A percentile compares a stretch with the other conserved stretches of the same genome.
Evolutionary conservation across 23 tunicate species (phyloP).

Genomic region (Styela clava): DNA sequence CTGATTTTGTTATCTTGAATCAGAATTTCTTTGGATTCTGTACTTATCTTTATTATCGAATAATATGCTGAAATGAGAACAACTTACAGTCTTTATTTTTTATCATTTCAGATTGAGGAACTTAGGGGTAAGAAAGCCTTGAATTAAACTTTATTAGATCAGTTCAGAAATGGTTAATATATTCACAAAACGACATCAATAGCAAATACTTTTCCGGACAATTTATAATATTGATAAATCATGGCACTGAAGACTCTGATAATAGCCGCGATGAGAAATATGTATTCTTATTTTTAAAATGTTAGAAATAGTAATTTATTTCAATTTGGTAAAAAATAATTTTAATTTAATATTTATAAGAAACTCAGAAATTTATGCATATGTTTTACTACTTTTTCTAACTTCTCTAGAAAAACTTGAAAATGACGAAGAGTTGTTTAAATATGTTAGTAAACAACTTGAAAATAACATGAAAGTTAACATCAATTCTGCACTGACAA

Average conservation of each 20-base stretch:
- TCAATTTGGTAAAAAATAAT: background rate
- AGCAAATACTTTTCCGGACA: too few species aligned
- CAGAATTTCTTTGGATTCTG: background rate
- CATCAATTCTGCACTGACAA: background rate
- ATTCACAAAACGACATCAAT: too few species aligned
- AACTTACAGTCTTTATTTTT: too few species aligned
- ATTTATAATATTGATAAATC: too few species aligned
- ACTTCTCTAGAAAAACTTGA: background rate
- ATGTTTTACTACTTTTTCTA: too few species aligned
- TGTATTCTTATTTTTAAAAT: background rate
- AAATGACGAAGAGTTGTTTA: background rate
- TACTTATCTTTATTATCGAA: background rate
- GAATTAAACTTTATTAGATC: background rate
- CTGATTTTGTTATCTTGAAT: background rate
- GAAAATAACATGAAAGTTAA: background rate
- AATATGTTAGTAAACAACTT: background rate
- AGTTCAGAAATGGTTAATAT: background rate
- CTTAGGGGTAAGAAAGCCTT: background rate
- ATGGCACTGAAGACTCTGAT: too few species aligned
- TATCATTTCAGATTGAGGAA: background rate
- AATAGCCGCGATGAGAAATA: background rate
- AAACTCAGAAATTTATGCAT: too few species aligned
- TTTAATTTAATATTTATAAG: too few species aligned
- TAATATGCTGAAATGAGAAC: background rate
- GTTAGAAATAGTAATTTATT: background rate